A percentile compares a stretch with the other conserved stretches of the same genome.
These are phyloP conservation scores for Cydia fagiglandana DNA, from an alignment of 1,140 invertebrate genomes.

Conservation along the genomic window DNA sequence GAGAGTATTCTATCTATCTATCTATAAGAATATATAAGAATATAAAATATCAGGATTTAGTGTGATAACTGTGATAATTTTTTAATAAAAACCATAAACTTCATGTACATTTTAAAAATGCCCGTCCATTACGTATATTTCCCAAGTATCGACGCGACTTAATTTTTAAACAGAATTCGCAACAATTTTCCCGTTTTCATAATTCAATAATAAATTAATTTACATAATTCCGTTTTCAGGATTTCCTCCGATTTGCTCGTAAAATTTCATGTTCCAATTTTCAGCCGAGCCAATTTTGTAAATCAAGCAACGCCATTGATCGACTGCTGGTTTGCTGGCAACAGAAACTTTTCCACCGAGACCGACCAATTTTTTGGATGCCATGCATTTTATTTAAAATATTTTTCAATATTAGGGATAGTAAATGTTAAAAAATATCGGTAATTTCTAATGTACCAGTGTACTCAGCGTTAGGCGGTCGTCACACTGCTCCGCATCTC, in stretches of 20 bases:
- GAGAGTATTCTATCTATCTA: no score
- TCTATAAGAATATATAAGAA: no score
- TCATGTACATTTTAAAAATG: neutral
- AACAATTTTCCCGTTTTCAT: constrained; percentile 1
- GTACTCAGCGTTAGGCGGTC: no score
- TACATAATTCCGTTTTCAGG: constrained; percentile 15
- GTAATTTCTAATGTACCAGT: no score
- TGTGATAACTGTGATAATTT: no score
- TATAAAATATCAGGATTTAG: neutral
- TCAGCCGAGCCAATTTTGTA: neutral
- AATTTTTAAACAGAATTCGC: neutral
- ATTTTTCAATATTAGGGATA: no score
- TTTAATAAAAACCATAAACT: neutral
- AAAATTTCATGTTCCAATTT: constrained; percentile 15
- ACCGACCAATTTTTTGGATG: neutral
- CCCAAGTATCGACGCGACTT: neutral
- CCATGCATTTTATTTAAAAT: no score
- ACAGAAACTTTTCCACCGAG: neutral
- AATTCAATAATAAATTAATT: constrained; percentile 20
- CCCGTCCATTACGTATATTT: neutral
- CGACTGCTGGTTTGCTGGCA: neutral
- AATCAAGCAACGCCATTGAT: neutral
- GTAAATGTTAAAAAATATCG: no score
- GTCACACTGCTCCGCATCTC: no score
- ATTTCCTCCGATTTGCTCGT: neutral